Percentiles rank a stretch among this genome's conserved stretches.
Conservation (phyloP, 37 sponge, comb jelly and placozoan species). For the Oscarella lobularis region DNA sequence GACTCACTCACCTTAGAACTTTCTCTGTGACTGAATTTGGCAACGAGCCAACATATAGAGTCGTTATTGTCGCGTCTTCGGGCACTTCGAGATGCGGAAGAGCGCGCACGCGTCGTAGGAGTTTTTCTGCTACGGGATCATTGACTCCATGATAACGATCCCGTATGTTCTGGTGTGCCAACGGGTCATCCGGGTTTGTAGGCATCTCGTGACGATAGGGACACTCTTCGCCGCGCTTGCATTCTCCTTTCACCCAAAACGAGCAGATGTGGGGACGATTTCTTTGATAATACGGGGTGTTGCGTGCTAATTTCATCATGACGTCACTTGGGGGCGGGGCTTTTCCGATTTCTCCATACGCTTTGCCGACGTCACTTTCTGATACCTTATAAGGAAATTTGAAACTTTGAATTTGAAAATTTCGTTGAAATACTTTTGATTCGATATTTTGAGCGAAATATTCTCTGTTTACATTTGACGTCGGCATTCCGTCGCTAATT, state of each 20-base stretch:
- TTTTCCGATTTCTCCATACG: constrained; percentile 44
- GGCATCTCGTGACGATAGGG: constrained; percentile 98
- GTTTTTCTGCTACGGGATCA: constrained; percentile 96
- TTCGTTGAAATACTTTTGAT: constrained; percentile 10
- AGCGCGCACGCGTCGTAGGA: constrained; percentile 25
- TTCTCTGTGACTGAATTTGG: constrained; percentile 54
- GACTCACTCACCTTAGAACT: constrained; percentile 53
- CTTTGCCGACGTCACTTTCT: neutral
- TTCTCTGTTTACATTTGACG: constrained; percentile 87
- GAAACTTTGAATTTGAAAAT: too few relatives aligned
- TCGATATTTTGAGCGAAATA: constrained; percentile 83
- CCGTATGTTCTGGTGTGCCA: constrained; percentile 88
- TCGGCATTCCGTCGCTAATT: constrained; percentile 67
- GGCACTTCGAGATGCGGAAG: constrained; percentile 66
- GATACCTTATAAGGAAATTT: too few relatives aligned
- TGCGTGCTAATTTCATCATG: constrained; percentile 77
- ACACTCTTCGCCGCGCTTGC: constrained; percentile 92
- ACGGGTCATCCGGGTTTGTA: constrained; percentile 87
- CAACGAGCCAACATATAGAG: constrained; percentile 84
- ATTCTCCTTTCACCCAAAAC: constrained; percentile 99
- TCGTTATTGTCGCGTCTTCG: constrained; percentile 71
- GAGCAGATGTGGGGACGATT: constrained; percentile 98
- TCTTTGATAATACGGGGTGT: constrained; percentile 95
- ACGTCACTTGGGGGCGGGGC: constrained; percentile 69
- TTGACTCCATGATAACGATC: constrained; percentile 91